Conservation (phyloP, 2,888 invertebrate species). For the Phengaris arion region DNA sequence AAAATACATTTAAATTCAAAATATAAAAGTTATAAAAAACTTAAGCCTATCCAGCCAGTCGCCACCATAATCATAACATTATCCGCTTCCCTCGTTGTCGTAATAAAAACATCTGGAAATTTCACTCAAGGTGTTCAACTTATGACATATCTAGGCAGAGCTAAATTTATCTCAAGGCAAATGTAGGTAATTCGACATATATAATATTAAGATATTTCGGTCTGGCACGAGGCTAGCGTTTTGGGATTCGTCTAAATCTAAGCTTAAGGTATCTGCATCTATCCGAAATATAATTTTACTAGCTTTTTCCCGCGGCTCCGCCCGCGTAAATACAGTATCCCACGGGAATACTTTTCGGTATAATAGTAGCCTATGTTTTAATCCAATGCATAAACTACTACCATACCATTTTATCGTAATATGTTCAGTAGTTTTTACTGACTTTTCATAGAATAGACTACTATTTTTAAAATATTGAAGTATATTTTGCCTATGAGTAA, state of each 20-base stretch:
- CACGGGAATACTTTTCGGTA: too few relatives aligned
- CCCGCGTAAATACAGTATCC: too few relatives aligned
- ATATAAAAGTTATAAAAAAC: too few relatives aligned
- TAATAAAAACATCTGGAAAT: neutral
- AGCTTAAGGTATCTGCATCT: conserved; percentile 26
- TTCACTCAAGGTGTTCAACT: neutral
- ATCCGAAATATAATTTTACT: neutral
- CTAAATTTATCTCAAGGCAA: conserved; percentile 68
- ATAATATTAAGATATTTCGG: conserved; percentile 63
- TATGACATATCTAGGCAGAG: neutral
- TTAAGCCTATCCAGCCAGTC: too few relatives aligned
- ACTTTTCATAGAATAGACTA: neutral
- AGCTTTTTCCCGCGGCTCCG: too few relatives aligned
- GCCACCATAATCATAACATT: too few relatives aligned
- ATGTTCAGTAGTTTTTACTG: neutral
- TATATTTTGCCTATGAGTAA: conserved; percentile 10
- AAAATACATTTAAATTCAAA: too few relatives aligned
- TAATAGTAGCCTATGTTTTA: too few relatives aligned
- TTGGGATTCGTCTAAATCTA: conserved; percentile 46
- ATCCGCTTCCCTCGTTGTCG: too few relatives aligned
- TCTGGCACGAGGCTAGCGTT: conserved; percentile 51
- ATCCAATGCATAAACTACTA: too few relatives aligned
- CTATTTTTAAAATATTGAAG: neutral
- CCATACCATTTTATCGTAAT: too few relatives aligned
- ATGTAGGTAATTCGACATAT: conserved; percentile 61